These are phyloP conservation scores for Lepidurus packardi DNA, from an alignment of 1,140 invertebrate species.

Conservation along the genomic window DNA sequence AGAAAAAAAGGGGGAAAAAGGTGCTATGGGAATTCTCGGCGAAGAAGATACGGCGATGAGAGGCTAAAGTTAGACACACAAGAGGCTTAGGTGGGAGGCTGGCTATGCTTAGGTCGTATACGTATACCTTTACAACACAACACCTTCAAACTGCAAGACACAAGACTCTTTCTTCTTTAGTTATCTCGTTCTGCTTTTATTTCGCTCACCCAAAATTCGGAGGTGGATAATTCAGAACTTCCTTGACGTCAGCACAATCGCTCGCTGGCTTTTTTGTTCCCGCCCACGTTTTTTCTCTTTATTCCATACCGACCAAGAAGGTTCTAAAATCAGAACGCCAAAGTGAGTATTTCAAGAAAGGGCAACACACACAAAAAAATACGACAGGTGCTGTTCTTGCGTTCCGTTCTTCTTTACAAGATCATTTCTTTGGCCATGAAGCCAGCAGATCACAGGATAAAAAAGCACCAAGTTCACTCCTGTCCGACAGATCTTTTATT, in stretches of 20 bases:
- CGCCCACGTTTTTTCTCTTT: not conserved
- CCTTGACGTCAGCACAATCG: slow-evolving; percentile 18
- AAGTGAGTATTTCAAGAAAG: not conserved
- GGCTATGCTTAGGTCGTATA: not conserved
- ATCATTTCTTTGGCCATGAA: no score
- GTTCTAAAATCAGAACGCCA: slow-evolving; percentile 13
- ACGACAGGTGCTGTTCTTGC: not conserved
- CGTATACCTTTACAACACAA: not conserved
- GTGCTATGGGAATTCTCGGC: not conserved
- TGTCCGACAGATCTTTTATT: no score
- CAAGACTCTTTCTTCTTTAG: not conserved
- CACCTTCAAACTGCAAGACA: not conserved
- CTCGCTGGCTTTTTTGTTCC: not conserved
- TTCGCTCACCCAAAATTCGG: not conserved
- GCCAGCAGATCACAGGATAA: no score
- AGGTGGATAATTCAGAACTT: slow-evolving; percentile 7
- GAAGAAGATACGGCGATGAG: not conserved
- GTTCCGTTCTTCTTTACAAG: not conserved
- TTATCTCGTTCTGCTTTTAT: not conserved
- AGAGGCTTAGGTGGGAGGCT: slow-evolving; percentile 14
- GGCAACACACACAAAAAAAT: not conserved
- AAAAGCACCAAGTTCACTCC: no score
- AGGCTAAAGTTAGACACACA: slow-evolving; percentile 18
- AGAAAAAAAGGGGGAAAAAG: not conserved
- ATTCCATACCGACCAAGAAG: not conserved